Evolutionary conservation across 92 coral and sea anemone species (phyloP).

Genomic region (Siderastrea radians): DNA sequence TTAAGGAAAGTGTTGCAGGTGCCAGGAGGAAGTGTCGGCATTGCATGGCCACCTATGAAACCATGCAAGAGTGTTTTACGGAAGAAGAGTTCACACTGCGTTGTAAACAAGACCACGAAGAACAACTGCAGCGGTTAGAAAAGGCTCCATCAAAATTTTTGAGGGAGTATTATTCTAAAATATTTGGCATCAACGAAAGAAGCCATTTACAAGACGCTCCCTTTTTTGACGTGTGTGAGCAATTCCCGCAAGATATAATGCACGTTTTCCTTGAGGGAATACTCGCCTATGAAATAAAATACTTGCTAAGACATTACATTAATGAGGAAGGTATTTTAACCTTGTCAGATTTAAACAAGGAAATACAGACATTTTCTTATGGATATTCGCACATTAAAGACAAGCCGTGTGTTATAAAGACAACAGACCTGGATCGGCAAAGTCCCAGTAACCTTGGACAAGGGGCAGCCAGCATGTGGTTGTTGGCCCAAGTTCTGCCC

Average conservation of each 20-base stretch:
- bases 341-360: slow-evolving; percentile 20
- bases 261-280: slow-evolving; percentile 69
- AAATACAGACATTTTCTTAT: slow-evolving; percentile 37
- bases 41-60: slow-evolving; percentile 26
- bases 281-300: slow-evolving; percentile 38
- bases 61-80: slow-evolving; percentile 28
- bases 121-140: slow-evolving; percentile 28
- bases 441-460: slow-evolving; percentile 56
- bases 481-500: slow-evolving; percentile 51
- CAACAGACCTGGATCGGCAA: slow-evolving; percentile 36
- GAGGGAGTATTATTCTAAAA: slow-evolving; percentile 30
- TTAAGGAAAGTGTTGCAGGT: slow-evolving; percentile 45
- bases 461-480: slow-evolving; percentile 54
- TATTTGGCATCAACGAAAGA: slow-evolving; percentile 56
- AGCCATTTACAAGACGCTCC: slow-evolving; percentile 48
- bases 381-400: slow-evolving; percentile 52
- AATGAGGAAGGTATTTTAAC: background rate
- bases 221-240: slow-evolving; percentile 40
- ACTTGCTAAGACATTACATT: slow-evolving; percentile 17
- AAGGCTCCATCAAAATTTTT: slow-evolving; percentile 18
- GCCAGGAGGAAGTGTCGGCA: slow-evolving; percentile 48
- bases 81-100: slow-evolving; percentile 44
- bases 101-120: slow-evolving; percentile 14
- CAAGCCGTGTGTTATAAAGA: slow-evolving; percentile 49
- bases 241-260: slow-evolving; percentile 69